Evolutionary conservation across 2,113 vertebrate genomes (phyloP).

Genomic region (Piprites chloris): DNA sequence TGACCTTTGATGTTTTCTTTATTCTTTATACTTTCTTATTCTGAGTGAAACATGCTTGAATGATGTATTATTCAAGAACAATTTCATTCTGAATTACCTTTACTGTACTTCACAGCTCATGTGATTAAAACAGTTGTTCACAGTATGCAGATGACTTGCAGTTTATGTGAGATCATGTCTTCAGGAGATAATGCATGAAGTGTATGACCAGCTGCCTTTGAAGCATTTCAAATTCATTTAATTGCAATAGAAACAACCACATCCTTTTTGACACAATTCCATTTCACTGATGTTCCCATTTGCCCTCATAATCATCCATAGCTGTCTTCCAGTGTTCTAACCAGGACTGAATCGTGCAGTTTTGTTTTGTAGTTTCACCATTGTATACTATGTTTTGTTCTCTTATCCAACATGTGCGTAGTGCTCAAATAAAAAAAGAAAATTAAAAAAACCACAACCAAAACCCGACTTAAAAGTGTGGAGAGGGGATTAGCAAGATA

Average conservation of each 20-base stretch:
- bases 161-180: background rate
- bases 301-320: background rate
- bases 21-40: background rate
- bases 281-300: background rate
- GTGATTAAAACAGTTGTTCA: background rate
- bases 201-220: background rate
- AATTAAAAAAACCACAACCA: background rate
- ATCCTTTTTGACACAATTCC: background rate
- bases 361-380: background rate
- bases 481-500: background rate
- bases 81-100: background rate
- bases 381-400: background rate
- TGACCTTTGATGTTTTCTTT: background rate
- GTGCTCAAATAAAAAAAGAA: background rate
- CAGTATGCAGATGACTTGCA: background rate
- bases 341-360: background rate
- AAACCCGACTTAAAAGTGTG: background rate
- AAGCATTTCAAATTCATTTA: background rate
- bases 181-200: background rate
- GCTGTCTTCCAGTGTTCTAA: background rate
- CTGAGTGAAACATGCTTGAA: background rate
- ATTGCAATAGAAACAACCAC: background rate
- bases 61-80: background rate
- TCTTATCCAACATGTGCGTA: accelerated
- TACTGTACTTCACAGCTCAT: background rate